phyloP scores from a whole-genome alignment of 2,888 invertebrate genomes.

The Eristalis pertinax region DNA sequence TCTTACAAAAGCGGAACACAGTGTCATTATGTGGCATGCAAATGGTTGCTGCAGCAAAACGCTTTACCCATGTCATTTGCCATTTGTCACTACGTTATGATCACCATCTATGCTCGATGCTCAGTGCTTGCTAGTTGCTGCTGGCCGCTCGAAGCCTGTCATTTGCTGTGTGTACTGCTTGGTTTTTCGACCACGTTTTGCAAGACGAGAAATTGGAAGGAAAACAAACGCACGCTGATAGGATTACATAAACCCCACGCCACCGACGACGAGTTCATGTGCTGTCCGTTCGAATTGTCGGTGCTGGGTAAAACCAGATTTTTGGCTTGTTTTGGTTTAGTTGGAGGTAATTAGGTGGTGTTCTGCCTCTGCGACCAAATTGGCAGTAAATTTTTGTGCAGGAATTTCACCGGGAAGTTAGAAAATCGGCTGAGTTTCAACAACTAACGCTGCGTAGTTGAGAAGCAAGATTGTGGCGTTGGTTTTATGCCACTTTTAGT shows the following conservation, averaged over 20 bases:
- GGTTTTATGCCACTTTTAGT: constrained; percentile 28
- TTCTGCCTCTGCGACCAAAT: neutral
- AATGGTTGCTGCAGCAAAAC: constrained; percentile 23
- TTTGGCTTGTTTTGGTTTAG: neutral
- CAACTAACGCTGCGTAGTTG: neutral
- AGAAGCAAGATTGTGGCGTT: neutral
- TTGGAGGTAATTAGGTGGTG: constrained; percentile 13
- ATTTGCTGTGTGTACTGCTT: neutral
- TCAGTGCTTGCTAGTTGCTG: neutral
- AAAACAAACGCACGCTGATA: neutral
- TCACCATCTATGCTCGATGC: constrained; percentile 3
- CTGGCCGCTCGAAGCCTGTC: neutral
- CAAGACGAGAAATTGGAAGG: constrained; percentile 11
- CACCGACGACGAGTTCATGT: constrained; percentile 21
- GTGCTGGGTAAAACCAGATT: neutral
- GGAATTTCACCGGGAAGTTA: constrained; percentile 10
- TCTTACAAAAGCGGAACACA: constrained; percentile 45
- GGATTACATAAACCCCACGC: constrained; percentile 46
- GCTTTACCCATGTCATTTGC: constrained; percentile 14
- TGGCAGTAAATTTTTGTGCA: constrained; percentile 5
- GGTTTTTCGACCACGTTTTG: constrained; percentile 26
- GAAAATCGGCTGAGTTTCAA: neutral
- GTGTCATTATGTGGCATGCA: constrained; percentile 46
- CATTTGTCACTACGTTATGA: constrained; percentile 45
- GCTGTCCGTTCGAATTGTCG: neutral